Percentiles rank a stretch among this genome's conserved stretches.
Conservation (phyloP, 1,140 invertebrate species). For the Penaeus vannamei region DNA sequence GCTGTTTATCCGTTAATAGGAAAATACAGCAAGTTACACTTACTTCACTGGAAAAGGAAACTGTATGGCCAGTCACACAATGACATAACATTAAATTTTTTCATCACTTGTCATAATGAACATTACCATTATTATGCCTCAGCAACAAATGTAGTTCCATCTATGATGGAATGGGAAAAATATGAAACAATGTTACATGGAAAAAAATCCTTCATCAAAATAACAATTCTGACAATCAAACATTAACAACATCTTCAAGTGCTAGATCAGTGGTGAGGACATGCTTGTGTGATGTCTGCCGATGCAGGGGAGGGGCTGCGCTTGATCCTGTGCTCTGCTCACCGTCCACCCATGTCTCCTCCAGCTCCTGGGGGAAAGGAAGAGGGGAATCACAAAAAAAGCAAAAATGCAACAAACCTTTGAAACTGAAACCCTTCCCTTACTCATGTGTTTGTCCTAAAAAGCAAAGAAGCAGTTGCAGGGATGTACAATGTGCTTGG, state of each 20-base stretch:
- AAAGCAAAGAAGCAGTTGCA: too few relatives aligned
- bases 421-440: background rate
- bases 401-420: background rate
- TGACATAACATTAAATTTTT: too few relatives aligned
- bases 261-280: conserved; percentile 54
- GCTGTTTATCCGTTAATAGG: too few relatives aligned
- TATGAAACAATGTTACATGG: background rate
- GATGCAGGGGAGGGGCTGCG: conserved; percentile 41
- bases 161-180: too few relatives aligned
- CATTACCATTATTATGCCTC: too few relatives aligned
- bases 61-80: too few relatives aligned
- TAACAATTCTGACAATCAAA: conserved; percentile 20
- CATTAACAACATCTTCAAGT: conserved; percentile 63
- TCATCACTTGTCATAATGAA: too few relatives aligned
- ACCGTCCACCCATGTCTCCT: conserved; percentile 63
- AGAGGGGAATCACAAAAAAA: background rate
- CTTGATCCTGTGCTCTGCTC: conserved; percentile 29
- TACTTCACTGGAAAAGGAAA: too few relatives aligned
- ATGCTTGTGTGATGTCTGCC: conserved; percentile 61
- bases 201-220: conserved; percentile 11
- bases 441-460: too few relatives aligned
- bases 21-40: too few relatives aligned
- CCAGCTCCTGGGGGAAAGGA: conserved; percentile 42
- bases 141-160: too few relatives aligned
- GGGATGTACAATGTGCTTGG: too few relatives aligned